Base-by-base conservation (phyloP, 2,797 vertebrate genomes). In the Manis crassicaudata region DNA sequence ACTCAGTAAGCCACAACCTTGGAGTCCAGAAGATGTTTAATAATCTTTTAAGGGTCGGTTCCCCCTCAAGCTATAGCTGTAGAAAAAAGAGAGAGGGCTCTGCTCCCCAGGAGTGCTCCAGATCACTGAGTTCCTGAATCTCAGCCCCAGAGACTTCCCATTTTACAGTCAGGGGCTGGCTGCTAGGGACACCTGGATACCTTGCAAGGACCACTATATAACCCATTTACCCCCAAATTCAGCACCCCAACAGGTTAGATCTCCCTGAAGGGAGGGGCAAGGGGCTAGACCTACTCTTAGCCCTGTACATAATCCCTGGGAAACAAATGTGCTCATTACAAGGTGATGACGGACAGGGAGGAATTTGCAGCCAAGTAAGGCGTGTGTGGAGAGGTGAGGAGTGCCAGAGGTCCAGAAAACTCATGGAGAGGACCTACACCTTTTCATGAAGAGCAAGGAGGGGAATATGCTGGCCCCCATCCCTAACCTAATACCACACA, bases 301-400 rank as follows among this genome's bases (percentile, higher is more conserved):
- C 76, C 70, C 86, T 70, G 32, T 73, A 76, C 35, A 3, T 27
- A 35, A 95, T 97, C 76, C 90, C 96, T 93, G 86, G 88, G 91
- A 92, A 96, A 92, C 93, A 85, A 95, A 75, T 56, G 62, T 96
- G 77, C 40, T 97, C 84, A 95, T 95, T 96, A 88, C 83, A 43
- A 96, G 77, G 91, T 92, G 95, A 90, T 2, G 94, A 97, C 83
- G 65, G 96, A 97, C 96, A 72, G 67, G 32, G 37, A 94, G 93
- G 96, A 90, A 90, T 93, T 62, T 93, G 80, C 52, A 92, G 83
- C 86, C 83, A 90, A 95, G 88, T 46, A 94, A 92, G 60, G 70
- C 43, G 87, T 16, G 40, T 81, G 89, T 60, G 14, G 63, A 91
- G 86, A 70, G 90, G 76, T 73, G 32, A 94, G 68, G 43, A 63